Conservation (phyloP, 2,888 invertebrate species). For the Globia sparganii region DNA sequence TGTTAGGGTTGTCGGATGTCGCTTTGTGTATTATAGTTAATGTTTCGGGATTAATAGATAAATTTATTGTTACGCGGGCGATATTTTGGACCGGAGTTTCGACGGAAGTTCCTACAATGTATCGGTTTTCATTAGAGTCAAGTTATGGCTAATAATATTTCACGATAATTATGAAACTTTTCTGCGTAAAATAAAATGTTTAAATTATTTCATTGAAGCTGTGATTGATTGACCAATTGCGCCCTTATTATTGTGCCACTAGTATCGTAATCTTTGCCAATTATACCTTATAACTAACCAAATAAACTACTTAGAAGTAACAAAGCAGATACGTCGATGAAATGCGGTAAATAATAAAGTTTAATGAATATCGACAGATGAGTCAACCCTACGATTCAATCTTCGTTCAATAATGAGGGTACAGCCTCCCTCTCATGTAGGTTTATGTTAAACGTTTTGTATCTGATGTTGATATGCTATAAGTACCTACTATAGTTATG, state of each 20-base stretch:
- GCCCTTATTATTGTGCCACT: not conserved
- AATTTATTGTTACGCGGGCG: slow-evolving; percentile 61
- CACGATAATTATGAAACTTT: not conserved
- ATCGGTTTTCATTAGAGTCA: slow-evolving; percentile 39
- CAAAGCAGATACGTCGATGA: not conserved
- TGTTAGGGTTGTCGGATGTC: slow-evolving; percentile 64
- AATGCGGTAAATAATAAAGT: not conserved
- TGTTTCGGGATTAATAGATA: slow-evolving; percentile 66
- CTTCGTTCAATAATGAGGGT: slow-evolving; percentile 61
- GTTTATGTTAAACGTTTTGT: slow-evolving; percentile 55
- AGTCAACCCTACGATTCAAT: slow-evolving; percentile 54
- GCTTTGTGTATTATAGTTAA: slow-evolving; percentile 64
- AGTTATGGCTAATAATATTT: slow-evolving; percentile 18
- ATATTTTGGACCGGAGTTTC: slow-evolving; percentile 42
- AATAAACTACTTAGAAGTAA: not conserved
- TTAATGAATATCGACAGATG: not conserved
- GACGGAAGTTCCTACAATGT: slow-evolving; percentile 38
- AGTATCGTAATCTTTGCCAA: not conserved
- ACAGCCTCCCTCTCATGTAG: slow-evolving; percentile 47
- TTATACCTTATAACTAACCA: not conserved
- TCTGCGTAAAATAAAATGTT: not conserved
- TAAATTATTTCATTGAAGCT: not conserved
- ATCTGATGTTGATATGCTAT: slow-evolving; percentile 45
- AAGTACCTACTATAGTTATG: not conserved
- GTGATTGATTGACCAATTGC: no score